Conservation (phyloP, 2,888 invertebrate genomes). For the Heliconius ismenius region DNA sequence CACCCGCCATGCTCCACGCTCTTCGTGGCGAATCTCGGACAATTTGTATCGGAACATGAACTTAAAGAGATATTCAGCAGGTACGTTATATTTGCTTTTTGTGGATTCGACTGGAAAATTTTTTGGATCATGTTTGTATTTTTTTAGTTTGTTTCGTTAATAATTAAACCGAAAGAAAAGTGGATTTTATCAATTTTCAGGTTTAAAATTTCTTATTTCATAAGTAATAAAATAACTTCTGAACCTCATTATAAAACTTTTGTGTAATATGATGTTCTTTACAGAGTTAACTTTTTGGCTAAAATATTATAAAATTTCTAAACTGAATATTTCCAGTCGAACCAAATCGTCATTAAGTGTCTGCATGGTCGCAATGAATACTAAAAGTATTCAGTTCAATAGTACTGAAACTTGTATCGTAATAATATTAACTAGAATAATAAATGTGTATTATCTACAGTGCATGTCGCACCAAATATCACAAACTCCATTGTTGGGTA, state of each 20-base stretch:
- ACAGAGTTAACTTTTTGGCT: background rate
- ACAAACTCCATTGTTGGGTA: constrained; percentile 67
- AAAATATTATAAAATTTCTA: background rate
- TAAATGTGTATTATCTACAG: constrained; percentile 66
- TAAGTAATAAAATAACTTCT: background rate
- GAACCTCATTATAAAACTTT: background rate
- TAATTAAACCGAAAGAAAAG: background rate
- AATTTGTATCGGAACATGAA: constrained; percentile 98
- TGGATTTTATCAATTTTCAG: background rate
- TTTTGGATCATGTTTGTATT: background rate
- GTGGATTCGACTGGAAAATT: constrained; percentile 43
- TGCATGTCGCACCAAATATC: constrained; percentile 77
- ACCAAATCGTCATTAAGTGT: constrained; percentile 44
- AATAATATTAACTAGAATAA: constrained; percentile 44
- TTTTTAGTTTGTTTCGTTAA: background rate
- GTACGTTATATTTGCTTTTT: constrained; percentile 73
- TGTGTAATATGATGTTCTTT: background rate
- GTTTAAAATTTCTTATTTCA: background rate
- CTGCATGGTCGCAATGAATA: constrained; percentile 57
- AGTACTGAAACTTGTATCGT: constrained; percentile 37
- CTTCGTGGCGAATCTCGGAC: constrained; percentile 98
- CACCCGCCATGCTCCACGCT: constrained; percentile 95
- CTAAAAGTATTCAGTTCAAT: constrained; percentile 27
- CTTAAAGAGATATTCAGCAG: constrained; percentile 99
- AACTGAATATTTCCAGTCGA: constrained; percentile 56